A percentile compares a stretch with the other conserved stretches of the same genome.
Evolutionary conservation across 2,113 vertebrate species (phyloP).

Genomic region (Oreotrochilus melanogaster): DNA sequence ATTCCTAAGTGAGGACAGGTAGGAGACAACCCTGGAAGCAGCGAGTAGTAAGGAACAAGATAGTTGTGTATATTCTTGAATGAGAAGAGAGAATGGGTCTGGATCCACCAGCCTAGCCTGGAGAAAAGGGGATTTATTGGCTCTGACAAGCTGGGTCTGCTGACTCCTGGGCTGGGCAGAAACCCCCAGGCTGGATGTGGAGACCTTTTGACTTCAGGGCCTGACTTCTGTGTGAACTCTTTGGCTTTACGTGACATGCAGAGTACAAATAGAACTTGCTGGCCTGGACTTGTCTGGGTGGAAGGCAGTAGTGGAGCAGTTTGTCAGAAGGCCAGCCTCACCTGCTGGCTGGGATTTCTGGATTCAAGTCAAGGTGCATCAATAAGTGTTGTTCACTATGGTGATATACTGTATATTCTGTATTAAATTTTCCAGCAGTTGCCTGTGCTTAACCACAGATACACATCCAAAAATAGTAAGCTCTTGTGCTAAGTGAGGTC

Average conservation of each 20-base stretch:
- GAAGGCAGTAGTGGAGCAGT: neutral
- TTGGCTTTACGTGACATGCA: neutral
- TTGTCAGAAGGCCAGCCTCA: neutral
- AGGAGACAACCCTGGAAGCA: constrained; percentile 32
- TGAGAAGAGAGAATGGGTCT: neutral
- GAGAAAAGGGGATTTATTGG: neutral
- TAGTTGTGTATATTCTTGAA: neutral
- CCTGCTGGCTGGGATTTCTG: neutral
- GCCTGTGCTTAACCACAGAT: neutral
- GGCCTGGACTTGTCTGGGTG: neutral
- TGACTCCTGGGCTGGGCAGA: neutral
- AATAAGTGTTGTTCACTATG: accelerated
- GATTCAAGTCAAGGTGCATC: neutral
- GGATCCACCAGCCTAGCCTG: neutral
- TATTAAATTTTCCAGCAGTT: neutral
- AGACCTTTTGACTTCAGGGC: neutral
- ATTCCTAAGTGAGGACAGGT: constrained; percentile 45
- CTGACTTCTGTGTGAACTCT: neutral
- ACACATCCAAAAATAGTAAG: constrained; percentile 2
- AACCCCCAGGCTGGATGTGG: neutral
- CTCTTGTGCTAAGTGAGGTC: constrained; percentile 1
- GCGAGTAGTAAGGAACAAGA: neutral
- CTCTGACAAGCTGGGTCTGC: neutral
- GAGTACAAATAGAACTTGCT: neutral
- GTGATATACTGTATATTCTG: neutral